Conservation (phyloP, 2,797 vertebrate species). For the Emydoidea blandingii region DNA sequence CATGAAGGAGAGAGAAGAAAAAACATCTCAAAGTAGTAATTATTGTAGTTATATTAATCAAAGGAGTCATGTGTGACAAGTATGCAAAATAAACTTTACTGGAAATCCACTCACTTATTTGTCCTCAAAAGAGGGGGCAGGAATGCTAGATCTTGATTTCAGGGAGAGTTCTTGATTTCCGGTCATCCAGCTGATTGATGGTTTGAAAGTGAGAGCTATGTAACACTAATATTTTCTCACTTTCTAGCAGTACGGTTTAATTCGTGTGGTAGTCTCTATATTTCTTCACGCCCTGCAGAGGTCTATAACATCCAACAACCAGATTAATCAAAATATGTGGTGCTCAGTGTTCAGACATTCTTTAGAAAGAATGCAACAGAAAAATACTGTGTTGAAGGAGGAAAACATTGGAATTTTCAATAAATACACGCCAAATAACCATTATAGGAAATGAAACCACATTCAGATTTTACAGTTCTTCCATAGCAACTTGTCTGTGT, state of each 20-base stretch:
- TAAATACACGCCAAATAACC: not conserved
- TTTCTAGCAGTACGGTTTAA: not conserved
- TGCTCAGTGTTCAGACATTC: not conserved
- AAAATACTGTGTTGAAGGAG: not conserved
- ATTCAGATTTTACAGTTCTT: not conserved
- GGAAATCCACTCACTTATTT: not conserved
- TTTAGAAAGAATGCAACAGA: not conserved
- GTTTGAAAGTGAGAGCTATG: not conserved
- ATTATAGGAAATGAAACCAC: not conserved
- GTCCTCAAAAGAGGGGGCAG: not conserved
- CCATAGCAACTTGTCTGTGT: not conserved
- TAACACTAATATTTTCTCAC: not conserved
- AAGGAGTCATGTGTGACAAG: not conserved
- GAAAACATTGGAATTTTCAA: not conserved
- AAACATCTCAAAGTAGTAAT: conserved; percentile 19
- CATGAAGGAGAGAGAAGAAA: conserved; percentile 1
- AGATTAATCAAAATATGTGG: not conserved
- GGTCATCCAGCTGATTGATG: not conserved
- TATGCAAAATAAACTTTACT: not conserved
- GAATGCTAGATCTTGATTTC: conserved; percentile 12
- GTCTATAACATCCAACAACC: not conserved
- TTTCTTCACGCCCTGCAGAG: not conserved
- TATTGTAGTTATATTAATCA: conserved; percentile 13
- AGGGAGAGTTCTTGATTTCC: conserved; percentile 26
- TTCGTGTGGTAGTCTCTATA: not conserved